phyloP scores from a whole-genome alignment of 2,113 vertebrate species.

The Alces alces region DNA sequence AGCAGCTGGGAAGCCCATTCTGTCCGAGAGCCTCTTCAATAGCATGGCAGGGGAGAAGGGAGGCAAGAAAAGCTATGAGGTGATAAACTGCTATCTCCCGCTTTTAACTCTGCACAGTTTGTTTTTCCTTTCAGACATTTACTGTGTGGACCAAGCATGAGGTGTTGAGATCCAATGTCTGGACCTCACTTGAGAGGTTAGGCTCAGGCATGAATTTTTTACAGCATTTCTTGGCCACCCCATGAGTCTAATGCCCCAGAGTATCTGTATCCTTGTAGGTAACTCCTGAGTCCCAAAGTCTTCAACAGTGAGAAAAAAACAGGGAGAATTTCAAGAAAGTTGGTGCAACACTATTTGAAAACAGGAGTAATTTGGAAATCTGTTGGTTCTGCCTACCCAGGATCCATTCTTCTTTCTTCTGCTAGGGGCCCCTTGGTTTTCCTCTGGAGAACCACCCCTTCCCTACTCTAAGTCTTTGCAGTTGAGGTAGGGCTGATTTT shows the following conservation, averaged over 20 bases:
- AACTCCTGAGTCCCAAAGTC: not conserved
- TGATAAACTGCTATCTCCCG: not conserved
- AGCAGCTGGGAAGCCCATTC: not conserved
- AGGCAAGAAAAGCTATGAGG: not conserved
- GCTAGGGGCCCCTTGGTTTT: not conserved
- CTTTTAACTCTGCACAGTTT: not conserved
- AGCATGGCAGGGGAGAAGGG: no score
- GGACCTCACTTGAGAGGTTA: not conserved
- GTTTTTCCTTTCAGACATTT: not conserved
- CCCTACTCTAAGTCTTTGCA: not conserved
- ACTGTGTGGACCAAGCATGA: not conserved
- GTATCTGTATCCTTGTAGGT: not conserved
- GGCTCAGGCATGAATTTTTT: not conserved
- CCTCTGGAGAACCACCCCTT: not conserved
- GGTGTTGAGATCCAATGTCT: not conserved
- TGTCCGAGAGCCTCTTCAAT: not conserved
- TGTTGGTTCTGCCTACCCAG: not conserved
- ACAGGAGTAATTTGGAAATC: not conserved
- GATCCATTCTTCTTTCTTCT: not conserved
- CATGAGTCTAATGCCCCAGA: not conserved
- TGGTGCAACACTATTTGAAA: not conserved
- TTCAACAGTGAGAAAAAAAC: not conserved
- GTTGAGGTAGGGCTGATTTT: not conserved
- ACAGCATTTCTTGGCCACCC: not conserved
- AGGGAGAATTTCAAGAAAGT: not conserved